Base-by-base conservation (phyloP, 2,113 vertebrate genomes). In the Nesoenas mayeri region DNA sequence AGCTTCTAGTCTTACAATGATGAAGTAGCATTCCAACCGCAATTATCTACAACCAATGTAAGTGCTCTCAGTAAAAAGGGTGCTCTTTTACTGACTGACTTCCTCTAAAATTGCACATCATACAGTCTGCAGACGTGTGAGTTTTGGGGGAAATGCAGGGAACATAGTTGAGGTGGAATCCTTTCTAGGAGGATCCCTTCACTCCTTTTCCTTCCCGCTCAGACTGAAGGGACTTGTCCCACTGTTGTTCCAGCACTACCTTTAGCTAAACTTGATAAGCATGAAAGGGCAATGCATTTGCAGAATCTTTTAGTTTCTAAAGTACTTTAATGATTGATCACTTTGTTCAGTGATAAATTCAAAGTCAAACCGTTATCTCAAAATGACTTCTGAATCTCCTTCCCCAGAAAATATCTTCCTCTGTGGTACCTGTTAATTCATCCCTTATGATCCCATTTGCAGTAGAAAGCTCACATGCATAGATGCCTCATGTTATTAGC, bases 341-440 rank as follows among this genome's bases (percentile, higher is more conserved):
- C n/a, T 70, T 34, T 66, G 9, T 86, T 90, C 77, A 91, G 28
- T 74, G 36, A 40, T 79, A 95, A 79, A 94, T 53, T 85, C 69
- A 40, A 85, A 95, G 62, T 65, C 65, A 66, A 77, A 79, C 22
- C 65, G 48, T 79, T 53, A 71, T 56, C 57, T 79, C 56, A 44
- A 83, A 94, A 83, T 54, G 5, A 66, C 44, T 92, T 67, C 78
- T 86, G 65, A 85, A 54, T 32, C 53, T 83, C 75, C 44, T 87
- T 67, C 34, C 14, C 48, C 32, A 56, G 31, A 91, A 85, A 11
- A 42, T 6, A 29, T 58, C 29, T 48, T 66, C 19, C n/a, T 78
- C 78, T 64, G 48, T 56, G 40, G 73, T 84, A 66, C 36, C 28
- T 69, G 40, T 89, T 81, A 92, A 93, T 92, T 71, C 56, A 93